Conservation (phyloP, 1,140 invertebrate species). For the Drosophila lacteicornis region DNA sequence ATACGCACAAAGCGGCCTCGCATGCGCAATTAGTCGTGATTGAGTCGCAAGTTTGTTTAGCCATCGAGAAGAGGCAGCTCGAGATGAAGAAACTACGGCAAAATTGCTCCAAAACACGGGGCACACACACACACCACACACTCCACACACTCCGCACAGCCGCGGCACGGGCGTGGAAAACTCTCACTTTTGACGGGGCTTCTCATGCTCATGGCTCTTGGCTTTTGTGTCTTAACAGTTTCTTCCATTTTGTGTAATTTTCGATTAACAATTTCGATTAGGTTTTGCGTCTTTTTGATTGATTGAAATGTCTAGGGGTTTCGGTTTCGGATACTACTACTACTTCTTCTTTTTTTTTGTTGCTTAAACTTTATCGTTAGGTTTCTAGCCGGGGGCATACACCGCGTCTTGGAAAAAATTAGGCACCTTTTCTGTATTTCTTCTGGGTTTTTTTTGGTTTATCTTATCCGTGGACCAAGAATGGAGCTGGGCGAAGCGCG, state of each 20-base stretch:
- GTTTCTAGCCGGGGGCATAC: constrained; percentile 38
- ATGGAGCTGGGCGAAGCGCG: constrained; percentile 28
- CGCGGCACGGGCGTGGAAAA: constrained; percentile 66
- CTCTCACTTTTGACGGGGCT: constrained; percentile 74
- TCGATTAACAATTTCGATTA: constrained; percentile 66
- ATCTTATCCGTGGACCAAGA: constrained; percentile 7
- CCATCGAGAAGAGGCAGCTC: constrained; percentile 49
- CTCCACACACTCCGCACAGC: constrained; percentile 18
- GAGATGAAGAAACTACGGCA: constrained; percentile 52
- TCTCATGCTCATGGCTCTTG: constrained; percentile 20
- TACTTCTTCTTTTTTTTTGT: constrained; percentile 10
- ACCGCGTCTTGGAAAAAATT: constrained; percentile 43
- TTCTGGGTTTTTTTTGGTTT: neutral
- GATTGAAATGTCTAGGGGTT: constrained; percentile 53
- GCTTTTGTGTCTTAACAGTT: constrained; percentile 49
- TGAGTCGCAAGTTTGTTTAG: constrained; percentile 80
- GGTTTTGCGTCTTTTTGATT: constrained; percentile 68
- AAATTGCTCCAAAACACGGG: constrained; percentile 40
- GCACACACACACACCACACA: constrained; percentile 29
- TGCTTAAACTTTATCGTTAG: constrained; percentile 8
- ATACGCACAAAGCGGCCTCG: constrained; percentile 76
- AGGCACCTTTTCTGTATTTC: constrained; percentile 64
- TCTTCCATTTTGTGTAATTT: constrained; percentile 43
- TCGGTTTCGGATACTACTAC: constrained; percentile 19
- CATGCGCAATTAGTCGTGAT: constrained; percentile 83